Evolutionary conservation across 1,140 invertebrate genomes (phyloP).

Genomic region (Hesperophylax magnus): DNA sequence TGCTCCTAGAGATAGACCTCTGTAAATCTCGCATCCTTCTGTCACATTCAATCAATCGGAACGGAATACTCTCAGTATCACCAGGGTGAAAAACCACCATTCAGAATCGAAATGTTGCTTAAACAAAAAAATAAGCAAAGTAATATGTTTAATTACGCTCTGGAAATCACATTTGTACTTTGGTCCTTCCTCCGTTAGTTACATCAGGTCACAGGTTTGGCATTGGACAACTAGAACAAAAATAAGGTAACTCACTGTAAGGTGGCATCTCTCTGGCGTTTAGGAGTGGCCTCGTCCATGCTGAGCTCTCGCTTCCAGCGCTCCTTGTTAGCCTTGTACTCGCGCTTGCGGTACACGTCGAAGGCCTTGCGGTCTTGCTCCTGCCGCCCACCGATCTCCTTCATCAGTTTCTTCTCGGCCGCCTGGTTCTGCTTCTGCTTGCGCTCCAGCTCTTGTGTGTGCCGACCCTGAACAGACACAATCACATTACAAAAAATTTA

Average conservation of each 20-base stretch:
- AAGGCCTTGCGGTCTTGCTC: conserved; percentile 90
- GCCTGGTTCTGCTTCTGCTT: conserved; percentile 90
- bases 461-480: conserved; percentile 65
- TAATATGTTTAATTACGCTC: no score
- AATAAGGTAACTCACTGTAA: conserved; percentile 76
- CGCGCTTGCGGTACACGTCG: conserved; percentile 93
- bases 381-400: conserved; percentile 91
- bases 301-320: conserved; percentile 94
- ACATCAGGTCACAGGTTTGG: no score
- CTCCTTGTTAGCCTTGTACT: conserved; percentile 99
- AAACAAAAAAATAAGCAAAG: no score
- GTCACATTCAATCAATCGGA: no score
- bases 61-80: no score
- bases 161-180: no score
- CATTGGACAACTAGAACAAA: neutral
- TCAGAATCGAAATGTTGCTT: no score
- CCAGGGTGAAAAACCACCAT: no score
- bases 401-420: conserved; percentile 93
- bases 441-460: conserved; percentile 91
- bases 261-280: conserved; percentile 91
- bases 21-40: no score
- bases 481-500: neutral
- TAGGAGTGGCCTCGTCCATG: conserved; percentile 92
- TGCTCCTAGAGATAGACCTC: no score
- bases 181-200: no score